phyloP scores from a whole-genome alignment of 2,113 vertebrate species.

The Numida meleagris region DNA sequence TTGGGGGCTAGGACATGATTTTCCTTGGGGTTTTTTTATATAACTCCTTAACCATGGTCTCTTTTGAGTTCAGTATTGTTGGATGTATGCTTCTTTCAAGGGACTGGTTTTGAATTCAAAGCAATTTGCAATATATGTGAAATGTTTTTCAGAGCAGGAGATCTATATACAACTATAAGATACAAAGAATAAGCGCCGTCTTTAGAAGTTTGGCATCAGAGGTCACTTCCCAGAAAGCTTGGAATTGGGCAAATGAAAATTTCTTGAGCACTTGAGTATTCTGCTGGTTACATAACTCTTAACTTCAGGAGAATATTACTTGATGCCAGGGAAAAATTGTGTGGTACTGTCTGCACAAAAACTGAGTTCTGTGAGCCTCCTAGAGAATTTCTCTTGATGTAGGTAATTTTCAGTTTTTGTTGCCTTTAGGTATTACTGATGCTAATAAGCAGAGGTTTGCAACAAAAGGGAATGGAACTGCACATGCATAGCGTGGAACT shows the following conservation, averaged over 20 bases:
- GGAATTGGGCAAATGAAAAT: background rate
- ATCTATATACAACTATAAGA: background rate
- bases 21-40: background rate
- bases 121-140: background rate
- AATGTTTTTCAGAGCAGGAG: background rate
- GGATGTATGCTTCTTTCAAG: background rate
- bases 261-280: background rate
- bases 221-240: background rate
- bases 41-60: background rate
- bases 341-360: background rate
- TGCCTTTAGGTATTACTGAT: background rate
- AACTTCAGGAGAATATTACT: background rate
- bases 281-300: background rate
- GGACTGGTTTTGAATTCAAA: background rate
- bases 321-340: background rate
- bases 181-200: background rate
- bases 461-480: fast-evolving
- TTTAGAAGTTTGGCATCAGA: background rate
- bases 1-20: background rate
- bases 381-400: background rate
- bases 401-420: background rate
- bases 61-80: background rate
- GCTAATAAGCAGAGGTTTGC: background rate
- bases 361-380: background rate
- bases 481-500: fast-evolving